Base-by-base conservation (phyloP, 2,797 vertebrate genomes). In the Cercopithecus neglectus region DNA sequence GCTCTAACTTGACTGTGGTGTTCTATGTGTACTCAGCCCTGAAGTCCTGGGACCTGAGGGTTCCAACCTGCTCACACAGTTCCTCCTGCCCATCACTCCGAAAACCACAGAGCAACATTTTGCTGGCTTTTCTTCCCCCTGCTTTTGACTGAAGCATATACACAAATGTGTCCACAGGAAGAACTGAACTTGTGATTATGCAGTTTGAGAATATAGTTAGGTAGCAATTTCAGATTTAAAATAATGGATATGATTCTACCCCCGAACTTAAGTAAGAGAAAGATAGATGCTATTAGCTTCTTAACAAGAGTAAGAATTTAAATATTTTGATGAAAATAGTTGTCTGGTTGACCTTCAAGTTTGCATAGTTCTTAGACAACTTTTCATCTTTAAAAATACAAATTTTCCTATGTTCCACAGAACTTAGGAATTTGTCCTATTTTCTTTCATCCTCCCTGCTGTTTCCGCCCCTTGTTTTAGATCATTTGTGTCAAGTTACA, bases 401-500 rank as follows among this genome's bases (percentile, higher is more conserved):
- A 80, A 50, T 92, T 86, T 50, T 74, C 50, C 67, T 85, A 0
- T 87, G 24, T 82, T 78, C 74, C 93, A 26, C 5, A 89, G 19
- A 87, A 41, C 50, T 78, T 87, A 50, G 28, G 44, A 61, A 72
- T 94, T 89, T 75, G 50, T 84, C 87, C 79, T 86, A 2, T 94
- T 97, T 97, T 89, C 86, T 96, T 70, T 64, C 57, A 41, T 92
- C 91, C 80, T 92, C 93, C 85, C 95, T 96, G 82, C 92, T 97
- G 61, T 92, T 96, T 94, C 33, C 33, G 26, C 61, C 48, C 61
- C 88, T 96, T 91, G 89, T 93, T 95, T 95, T 89, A 94, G 78
- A 96, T 82, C 89, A 92, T 92, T 95, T 97, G 44, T 97, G 75
- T 94, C 57, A 75, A 95, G 90, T 96, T 96, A 91, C 91, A 94